Evolutionary conservation across 2,888 invertebrate genomes (phyloP).

Genomic region (Pyrgus malvae): DNA sequence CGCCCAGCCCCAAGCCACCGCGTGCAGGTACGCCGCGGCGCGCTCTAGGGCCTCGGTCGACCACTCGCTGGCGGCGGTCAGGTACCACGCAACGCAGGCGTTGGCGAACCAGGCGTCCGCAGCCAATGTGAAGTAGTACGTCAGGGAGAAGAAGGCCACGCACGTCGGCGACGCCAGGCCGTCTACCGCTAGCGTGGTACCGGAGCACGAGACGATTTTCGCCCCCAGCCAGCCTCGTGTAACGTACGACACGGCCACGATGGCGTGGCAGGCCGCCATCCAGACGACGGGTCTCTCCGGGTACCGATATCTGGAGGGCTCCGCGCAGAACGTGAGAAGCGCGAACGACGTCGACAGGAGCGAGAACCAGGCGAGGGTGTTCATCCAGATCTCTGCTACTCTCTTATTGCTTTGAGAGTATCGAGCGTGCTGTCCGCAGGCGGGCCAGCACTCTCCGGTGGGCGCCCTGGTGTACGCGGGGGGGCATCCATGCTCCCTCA

Average conservation of each 20-base stretch:
- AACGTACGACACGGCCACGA: conserved; percentile 88
- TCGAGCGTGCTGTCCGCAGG: conserved; percentile 86
- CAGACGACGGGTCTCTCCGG: conserved; percentile 96
- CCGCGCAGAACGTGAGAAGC: conserved; percentile 92
- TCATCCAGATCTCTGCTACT: conserved; percentile 88
- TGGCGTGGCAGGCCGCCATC: conserved; percentile 92
- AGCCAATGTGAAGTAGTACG: conserved; percentile 90
- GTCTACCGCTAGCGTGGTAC: conserved; percentile 68
- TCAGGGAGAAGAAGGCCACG: conserved; percentile 87
- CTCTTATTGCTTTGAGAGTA: conserved; percentile 86
- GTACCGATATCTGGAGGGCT: conserved; percentile 93
- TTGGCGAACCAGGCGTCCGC: conserved; percentile 94
- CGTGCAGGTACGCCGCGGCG: conserved; percentile 92
- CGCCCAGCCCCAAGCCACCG: conserved; percentile 93
- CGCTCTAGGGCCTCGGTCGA: conserved; percentile 95
- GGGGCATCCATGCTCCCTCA: conserved; percentile 77
- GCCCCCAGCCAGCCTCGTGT: conserved; percentile 84
- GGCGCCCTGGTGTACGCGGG: conserved; percentile 82
- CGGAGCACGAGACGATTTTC: conserved; percentile 58
- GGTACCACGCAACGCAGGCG: conserved; percentile 93
- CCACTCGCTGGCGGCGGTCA: conserved; percentile 96
- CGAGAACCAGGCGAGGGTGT: conserved; percentile 89
- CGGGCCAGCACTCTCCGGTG: conserved; percentile 83
- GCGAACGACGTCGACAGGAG: conserved; percentile 92
- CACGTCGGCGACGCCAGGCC: conserved; percentile 82